Evolutionary conservation across 2,797 vertebrate genomes (phyloP).

Genomic region (Cuculus canorus): DNA sequence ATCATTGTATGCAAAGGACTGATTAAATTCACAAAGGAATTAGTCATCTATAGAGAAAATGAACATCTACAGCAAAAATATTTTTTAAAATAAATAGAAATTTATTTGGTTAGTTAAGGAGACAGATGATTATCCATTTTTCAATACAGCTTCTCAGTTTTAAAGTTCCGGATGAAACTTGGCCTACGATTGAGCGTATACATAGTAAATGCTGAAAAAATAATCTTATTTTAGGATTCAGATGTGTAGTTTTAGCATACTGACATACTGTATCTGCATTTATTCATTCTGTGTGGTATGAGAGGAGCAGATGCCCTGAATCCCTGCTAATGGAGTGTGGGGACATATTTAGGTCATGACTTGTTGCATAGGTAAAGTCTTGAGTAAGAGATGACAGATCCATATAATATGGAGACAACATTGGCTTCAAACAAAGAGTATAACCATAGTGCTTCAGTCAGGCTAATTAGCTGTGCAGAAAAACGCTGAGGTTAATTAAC

Average conservation of each 20-base stretch:
- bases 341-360: neutral
- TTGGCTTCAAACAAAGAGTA: neutral
- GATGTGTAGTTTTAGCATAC: neutral
- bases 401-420: neutral
- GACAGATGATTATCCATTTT: neutral
- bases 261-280: neutral
- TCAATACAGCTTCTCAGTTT: neutral
- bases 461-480: neutral
- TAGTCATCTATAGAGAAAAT: neutral
- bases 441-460: neutral
- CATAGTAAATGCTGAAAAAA: neutral
- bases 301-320: neutral
- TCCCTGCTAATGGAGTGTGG: neutral
- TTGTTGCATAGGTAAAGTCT: neutral
- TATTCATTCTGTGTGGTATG: neutral
- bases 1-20: neutral
- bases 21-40: neutral
- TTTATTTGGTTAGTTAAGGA: neutral
- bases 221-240: neutral
- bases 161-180: neutral
- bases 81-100: neutral
- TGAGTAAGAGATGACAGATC: neutral
- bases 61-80: neutral
- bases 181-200: fast-evolving
- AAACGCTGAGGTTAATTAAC: neutral